These are phyloP conservation scores for Parnassius smintheus DNA, from an alignment of 2,888 invertebrate genomes.

Conservation along the genomic window DNA sequence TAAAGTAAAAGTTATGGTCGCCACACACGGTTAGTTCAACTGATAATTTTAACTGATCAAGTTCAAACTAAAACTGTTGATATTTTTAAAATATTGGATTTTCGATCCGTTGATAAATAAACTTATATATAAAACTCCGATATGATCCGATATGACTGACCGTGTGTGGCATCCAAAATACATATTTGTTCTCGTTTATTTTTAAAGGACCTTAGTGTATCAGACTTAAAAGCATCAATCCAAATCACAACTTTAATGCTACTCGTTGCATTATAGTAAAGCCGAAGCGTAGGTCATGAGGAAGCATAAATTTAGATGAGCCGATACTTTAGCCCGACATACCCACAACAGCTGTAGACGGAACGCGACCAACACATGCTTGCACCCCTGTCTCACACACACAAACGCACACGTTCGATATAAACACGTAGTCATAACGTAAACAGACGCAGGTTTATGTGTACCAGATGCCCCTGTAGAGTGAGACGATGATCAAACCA, in stretches of 20 bases:
- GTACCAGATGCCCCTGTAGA: conserved; percentile 78
- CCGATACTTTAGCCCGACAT: conserved; percentile 66
- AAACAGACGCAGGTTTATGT: conserved; percentile 77
- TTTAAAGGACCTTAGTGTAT: conserved; percentile 6
- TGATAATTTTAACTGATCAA: too few species aligned
- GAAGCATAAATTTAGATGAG: conserved; percentile 77
- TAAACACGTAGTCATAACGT: conserved; percentile 59
- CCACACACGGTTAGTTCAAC: too few species aligned
- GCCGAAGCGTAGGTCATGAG: conserved; percentile 71
- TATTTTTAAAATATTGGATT: too few species aligned
- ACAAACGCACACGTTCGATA: conserved; percentile 38
- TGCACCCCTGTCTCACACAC: conserved; percentile 67
- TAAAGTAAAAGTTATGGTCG: too few species aligned
- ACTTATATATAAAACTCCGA: too few species aligned
- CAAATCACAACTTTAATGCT: conserved; percentile 50
- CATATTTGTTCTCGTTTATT: too few species aligned
- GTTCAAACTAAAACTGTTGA: too few species aligned
- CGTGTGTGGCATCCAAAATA: too few species aligned
- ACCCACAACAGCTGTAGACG: conserved; percentile 78
- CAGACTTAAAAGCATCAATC: conserved; percentile 35
- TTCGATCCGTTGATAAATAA: too few species aligned
- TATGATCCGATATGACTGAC: too few species aligned
- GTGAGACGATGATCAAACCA: conserved; percentile 61
- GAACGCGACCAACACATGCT: conserved; percentile 65
- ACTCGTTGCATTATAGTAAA: conserved; percentile 39